Evolutionary conservation across 2,888 invertebrate species (phyloP).

Genomic region (Caenorhabditis uteleia): DNA sequence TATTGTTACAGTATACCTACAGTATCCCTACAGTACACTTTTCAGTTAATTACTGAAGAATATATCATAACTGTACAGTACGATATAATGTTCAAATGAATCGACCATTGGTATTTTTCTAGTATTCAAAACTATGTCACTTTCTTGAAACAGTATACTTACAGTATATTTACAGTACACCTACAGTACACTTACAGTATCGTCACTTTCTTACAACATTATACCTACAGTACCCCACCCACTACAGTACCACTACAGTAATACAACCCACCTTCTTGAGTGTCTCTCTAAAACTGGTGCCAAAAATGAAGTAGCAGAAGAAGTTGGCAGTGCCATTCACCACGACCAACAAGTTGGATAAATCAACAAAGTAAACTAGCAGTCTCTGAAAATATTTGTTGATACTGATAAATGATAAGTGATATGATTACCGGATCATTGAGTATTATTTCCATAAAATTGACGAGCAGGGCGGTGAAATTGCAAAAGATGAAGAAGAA

Average conservation of each 20-base stretch:
- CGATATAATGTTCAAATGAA: too few species aligned
- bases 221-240: neutral
- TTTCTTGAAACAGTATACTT: too few species aligned
- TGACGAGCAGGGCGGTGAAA: slow-evolving; percentile 66
- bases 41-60: too few species aligned
- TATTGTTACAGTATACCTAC: too few species aligned
- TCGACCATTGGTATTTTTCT: too few species aligned
- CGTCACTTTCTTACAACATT: too few species aligned
- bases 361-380: slow-evolving; percentile 67
- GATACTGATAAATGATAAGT: neutral
- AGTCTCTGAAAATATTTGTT: slow-evolving; percentile 33
- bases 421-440: slow-evolving; percentile 53
- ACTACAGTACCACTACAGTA: too few species aligned
- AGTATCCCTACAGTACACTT: too few species aligned
- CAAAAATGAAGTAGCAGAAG: slow-evolving; percentile 67
- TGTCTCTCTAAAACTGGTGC: slow-evolving; percentile 59
- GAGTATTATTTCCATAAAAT: slow-evolving; percentile 66
- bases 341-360: slow-evolving; percentile 67
- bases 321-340: slow-evolving; percentile 68
- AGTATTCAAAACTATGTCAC: too few species aligned
- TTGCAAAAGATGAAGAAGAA: slow-evolving; percentile 69
- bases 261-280: slow-evolving; percentile 55
- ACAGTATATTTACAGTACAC: too few species aligned
- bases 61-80: too few species aligned
- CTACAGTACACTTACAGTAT: too few species aligned